These are phyloP conservation scores for Heliothis subflexa DNA, from an alignment of 1,140 invertebrate genomes.

Conservation along the genomic window DNA sequence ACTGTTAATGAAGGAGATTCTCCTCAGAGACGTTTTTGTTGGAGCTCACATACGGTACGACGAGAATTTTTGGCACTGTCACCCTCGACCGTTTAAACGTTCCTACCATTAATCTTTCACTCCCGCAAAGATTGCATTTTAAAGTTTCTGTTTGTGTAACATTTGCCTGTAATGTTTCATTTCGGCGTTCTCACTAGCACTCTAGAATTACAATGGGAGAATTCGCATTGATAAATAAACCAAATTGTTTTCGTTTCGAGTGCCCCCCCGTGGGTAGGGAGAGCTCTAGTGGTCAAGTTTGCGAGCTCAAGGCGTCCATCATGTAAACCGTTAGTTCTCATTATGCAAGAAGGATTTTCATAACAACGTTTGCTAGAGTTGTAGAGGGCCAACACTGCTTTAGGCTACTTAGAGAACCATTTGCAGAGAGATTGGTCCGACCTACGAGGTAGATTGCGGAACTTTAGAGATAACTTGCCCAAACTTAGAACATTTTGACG, in stretches of 20 bases:
- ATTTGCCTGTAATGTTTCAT: conserved; percentile 77
- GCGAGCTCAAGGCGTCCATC: conserved; percentile 15
- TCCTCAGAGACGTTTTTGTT: conserved; percentile 71
- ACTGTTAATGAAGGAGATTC: conserved; percentile 75
- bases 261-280: conserved; percentile 8
- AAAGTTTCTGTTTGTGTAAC: conserved; percentile 75
- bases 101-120: conserved; percentile 77
- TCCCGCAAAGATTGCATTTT: conserved; percentile 80
- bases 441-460: conserved; percentile 82
- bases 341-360: conserved; percentile 68
- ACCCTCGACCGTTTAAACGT: conserved; percentile 72
- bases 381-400: conserved; percentile 57
- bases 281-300: conserved; percentile 53
- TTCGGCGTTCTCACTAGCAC: conserved; percentile 26
- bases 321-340: conserved; percentile 60
- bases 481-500: conserved; percentile 84
- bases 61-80: conserved; percentile 74
- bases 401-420: conserved; percentile 79
- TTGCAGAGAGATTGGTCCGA: conserved; percentile 78
- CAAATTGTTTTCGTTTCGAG: conserved; percentile 46
- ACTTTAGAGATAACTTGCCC: conserved; percentile 83
- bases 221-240: conserved; percentile 54
- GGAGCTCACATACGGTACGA: conserved; percentile 53
- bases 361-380: conserved; percentile 66
- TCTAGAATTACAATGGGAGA: conserved; percentile 64